These are phyloP conservation scores for Psix sp. DNA, from an alignment of 1,140 invertebrate genomes.

Conservation along the genomic window DNA sequence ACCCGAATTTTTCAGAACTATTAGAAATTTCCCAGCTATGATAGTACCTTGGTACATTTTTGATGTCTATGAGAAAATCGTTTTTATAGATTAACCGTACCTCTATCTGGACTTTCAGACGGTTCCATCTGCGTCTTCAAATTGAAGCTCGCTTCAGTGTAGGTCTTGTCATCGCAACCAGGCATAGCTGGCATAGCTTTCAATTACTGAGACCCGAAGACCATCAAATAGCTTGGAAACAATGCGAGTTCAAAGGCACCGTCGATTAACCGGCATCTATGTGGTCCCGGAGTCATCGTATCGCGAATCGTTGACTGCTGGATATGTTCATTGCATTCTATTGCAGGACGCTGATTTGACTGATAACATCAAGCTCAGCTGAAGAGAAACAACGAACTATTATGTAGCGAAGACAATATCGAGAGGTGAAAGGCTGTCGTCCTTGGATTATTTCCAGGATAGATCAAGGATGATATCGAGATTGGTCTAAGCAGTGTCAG, in stretches of 20 bases:
- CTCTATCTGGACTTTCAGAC: too few relatives aligned
- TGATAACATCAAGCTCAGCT: slow-evolving; percentile 21
- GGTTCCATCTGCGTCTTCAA: too few relatives aligned
- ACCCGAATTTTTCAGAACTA: too few relatives aligned
- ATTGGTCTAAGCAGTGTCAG: slow-evolving; percentile 2
- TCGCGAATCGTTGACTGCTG: slow-evolving; percentile 54
- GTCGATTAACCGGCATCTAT: slow-evolving; percentile 29
- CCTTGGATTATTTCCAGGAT: slow-evolving; percentile 30
- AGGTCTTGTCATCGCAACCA: too few relatives aligned
- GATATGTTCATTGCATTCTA: slow-evolving; percentile 52
- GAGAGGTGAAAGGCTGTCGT: slow-evolving; percentile 41
- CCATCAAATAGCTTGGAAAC: slow-evolving; percentile 28
- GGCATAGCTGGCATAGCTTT: too few relatives aligned
- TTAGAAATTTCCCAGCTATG: too few relatives aligned
- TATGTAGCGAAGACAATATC: slow-evolving; percentile 22
- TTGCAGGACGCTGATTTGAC: slow-evolving; percentile 22
- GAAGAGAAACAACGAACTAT: slow-evolving; percentile 42
- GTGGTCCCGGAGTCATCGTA: slow-evolving; percentile 58
- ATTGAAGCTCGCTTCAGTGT: too few relatives aligned
- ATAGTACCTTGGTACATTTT: too few relatives aligned
- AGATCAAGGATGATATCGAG: slow-evolving; percentile 1
- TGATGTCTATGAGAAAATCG: too few relatives aligned
- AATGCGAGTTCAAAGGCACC: slow-evolving; percentile 10
- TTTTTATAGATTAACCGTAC: too few relatives aligned
- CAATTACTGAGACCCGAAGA: too few relatives aligned